Evolutionary conservation across 2,888 invertebrate species (phyloP).

Genomic region (Adela reaumurella): DNA sequence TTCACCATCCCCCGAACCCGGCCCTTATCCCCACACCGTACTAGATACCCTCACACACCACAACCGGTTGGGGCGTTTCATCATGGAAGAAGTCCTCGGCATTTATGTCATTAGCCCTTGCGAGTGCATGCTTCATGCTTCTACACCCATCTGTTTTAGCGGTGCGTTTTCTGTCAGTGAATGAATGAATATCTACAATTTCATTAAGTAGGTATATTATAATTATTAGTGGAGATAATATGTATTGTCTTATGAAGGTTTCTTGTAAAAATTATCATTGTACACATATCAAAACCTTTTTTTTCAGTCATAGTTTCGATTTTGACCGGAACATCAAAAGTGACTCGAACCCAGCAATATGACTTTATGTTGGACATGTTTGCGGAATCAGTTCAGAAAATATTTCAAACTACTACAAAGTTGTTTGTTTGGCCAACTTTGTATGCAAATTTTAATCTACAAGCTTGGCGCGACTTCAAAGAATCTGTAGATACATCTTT

Average conservation of each 20-base stretch:
- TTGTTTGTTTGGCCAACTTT: conserved; percentile 67
- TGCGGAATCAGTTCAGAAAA: conserved; percentile 62
- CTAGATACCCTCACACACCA: no score
- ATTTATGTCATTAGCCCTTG: no score
- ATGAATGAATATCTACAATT: no score
- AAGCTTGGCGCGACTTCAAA: conserved; percentile 72
- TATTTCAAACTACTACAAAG: conserved; percentile 70
- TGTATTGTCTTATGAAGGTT: background rate
- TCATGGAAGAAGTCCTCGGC: no score
- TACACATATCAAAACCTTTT: background rate
- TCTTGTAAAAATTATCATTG: background rate
- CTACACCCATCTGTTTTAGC: no score
- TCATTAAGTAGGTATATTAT: no score
- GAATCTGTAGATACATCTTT: conserved; percentile 62
- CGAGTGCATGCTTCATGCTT: no score
- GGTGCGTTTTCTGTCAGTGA: no score
- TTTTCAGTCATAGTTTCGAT: conserved; percentile 55
- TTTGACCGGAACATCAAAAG: conserved; percentile 34
- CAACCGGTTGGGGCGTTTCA: no score
- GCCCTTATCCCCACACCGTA: no score
- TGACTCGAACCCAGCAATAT: conserved; percentile 23
- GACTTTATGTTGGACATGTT: conserved; percentile 50
- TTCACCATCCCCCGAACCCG: no score
- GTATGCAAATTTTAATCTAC: conserved; percentile 60
- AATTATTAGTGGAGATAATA: no score